These are phyloP conservation scores for Danaus chrysippus DNA, from an alignment of 2,888 invertebrate genomes.

Conservation along the genomic window DNA sequence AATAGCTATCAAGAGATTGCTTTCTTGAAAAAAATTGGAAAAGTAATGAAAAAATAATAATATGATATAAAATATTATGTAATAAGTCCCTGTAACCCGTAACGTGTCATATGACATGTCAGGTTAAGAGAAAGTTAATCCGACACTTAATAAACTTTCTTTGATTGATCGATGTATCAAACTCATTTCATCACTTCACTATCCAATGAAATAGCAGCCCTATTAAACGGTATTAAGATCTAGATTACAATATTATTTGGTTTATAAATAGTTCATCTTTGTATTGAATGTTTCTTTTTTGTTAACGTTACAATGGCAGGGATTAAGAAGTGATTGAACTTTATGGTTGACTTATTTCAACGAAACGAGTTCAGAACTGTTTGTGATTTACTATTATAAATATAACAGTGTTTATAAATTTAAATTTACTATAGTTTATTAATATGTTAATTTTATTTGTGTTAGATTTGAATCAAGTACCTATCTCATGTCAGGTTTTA, in stretches of 20 bases:
- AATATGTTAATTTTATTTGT: too few relatives aligned
- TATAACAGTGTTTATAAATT: background rate
- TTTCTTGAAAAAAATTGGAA: background rate
- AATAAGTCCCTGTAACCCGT: background rate
- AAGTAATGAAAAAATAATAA: background rate
- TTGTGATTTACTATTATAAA: slow-evolving; percentile 1
- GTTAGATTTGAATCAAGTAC: too few relatives aligned
- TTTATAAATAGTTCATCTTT: slow-evolving; percentile 32
- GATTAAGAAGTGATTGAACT: slow-evolving; percentile 56
- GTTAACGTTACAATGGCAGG: slow-evolving; percentile 49
- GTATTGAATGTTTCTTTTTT: slow-evolving; percentile 48
- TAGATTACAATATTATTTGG: slow-evolving; percentile 24
- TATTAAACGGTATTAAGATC: slow-evolving; percentile 34
- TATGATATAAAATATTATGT: background rate
- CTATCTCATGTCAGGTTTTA: too few relatives aligned
- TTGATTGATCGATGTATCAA: slow-evolving; percentile 57
- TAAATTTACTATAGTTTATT: background rate
- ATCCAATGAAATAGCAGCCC: slow-evolving; percentile 21
- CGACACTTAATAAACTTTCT: slow-evolving; percentile 58
- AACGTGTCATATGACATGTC: slow-evolving; percentile 57
- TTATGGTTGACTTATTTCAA: slow-evolving; percentile 56
- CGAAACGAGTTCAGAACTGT: slow-evolving; percentile 18
- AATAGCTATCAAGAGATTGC: slow-evolving; percentile 21
- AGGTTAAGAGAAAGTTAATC: slow-evolving; percentile 60
- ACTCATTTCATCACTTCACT: slow-evolving; percentile 29